Conservation (phyloP, 2,113 vertebrate genomes). For the Diphyllodes magnificus region DNA sequence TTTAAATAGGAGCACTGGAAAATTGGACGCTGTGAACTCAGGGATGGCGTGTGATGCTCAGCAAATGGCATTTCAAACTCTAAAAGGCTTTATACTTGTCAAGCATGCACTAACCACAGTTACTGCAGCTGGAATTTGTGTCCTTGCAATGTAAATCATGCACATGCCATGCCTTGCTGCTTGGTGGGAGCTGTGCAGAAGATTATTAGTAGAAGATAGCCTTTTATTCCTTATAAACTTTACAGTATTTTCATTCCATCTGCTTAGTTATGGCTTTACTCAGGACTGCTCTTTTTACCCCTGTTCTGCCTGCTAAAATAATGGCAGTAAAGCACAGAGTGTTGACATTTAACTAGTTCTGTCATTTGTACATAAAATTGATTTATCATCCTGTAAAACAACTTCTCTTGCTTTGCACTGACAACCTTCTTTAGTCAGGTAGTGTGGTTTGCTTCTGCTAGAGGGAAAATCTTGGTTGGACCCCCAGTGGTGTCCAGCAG, state of each 20-base stretch:
- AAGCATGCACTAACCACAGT: neutral
- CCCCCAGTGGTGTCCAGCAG: neutral
- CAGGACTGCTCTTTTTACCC: neutral
- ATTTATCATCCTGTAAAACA: neutral
- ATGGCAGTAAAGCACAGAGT: neutral
- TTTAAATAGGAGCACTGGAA: fast-evolving
- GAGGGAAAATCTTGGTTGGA: neutral
- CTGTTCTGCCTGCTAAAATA: neutral
- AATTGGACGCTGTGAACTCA: fast-evolving
- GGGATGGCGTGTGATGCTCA: neutral
- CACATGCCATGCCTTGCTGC: neutral
- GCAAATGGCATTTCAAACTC: neutral
- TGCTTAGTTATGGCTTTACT: neutral
- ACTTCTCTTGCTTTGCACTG: neutral
- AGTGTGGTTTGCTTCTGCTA: neutral
- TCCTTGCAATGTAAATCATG: neutral
- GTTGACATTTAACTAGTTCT: neutral
- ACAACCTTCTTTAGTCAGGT: fast-evolving
- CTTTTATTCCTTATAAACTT: neutral
- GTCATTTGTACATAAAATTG: neutral
- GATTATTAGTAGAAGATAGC: neutral
- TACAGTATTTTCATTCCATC: neutral
- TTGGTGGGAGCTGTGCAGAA: neutral
- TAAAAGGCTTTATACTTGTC: neutral
- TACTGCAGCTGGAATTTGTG: neutral